Percentiles rank a stretch among this genome's conserved stretches.
Conservation (phyloP, 35 echinoderm and acorn worm species). For the Ophiothrix spiculata region DNA sequence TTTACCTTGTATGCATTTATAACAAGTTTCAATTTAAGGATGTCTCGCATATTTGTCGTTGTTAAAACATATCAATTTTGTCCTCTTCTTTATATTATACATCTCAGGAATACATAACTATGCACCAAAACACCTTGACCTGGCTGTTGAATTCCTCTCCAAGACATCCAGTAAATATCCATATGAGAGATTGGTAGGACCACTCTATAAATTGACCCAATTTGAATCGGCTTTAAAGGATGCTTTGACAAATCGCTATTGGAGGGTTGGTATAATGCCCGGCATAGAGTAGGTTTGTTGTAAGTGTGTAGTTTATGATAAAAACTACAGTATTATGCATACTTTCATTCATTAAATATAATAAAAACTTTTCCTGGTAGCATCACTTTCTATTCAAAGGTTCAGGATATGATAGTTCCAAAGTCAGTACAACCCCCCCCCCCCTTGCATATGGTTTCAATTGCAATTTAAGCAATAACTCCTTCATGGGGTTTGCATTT, state of each 20-base stretch:
- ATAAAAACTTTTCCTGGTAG: no score
- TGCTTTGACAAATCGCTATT: conserved; percentile 21
- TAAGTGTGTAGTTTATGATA: no score
- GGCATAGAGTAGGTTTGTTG: not conserved
- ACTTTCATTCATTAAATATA: no score
- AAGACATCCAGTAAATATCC: conserved; percentile 74
- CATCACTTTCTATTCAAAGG: no score
- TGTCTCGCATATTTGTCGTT: no score
- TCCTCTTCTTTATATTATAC: not conserved
- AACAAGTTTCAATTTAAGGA: no score
- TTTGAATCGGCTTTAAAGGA: conserved; percentile 72
- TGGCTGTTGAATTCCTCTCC: conserved; percentile 59
- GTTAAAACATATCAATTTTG: not conserved
- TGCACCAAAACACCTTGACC: conserved; percentile 64
- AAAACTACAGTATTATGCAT: no score
- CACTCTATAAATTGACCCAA: conserved; percentile 42
- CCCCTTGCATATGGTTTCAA: no score
- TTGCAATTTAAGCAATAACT: no score
- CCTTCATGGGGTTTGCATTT: no score
- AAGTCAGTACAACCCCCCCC: no score
- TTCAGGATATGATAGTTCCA: no score
- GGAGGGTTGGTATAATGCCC: conserved; percentile 30
- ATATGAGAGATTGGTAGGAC: conserved; percentile 58
- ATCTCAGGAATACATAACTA: conserved; percentile 86
- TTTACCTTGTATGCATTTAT: not conserved